Evolutionary conservation across 2,113 vertebrate species (phyloP).

Genomic region (Chloebia gouldiae): DNA sequence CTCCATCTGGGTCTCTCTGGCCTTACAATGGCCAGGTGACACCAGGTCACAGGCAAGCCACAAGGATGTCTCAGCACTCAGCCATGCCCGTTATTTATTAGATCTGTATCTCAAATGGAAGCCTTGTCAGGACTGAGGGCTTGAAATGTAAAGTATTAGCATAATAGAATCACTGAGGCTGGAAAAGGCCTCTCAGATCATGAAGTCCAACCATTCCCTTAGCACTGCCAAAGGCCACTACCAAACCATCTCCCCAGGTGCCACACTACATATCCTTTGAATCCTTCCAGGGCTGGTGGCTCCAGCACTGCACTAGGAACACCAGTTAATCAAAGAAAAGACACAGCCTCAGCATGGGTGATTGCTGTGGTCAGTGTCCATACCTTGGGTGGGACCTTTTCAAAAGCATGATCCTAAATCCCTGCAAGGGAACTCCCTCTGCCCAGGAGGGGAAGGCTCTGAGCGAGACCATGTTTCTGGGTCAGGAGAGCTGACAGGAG

Average conservation of each 20-base stretch:
- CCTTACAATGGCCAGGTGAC: not conserved
- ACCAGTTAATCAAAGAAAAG: not conserved
- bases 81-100: not conserved
- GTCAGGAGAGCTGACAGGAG: not conserved
- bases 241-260: not conserved
- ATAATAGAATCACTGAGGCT: not conserved
- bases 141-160: fast-evolving
- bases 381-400: not conserved
- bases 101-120: not conserved
- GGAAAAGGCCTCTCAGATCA: not conserved
- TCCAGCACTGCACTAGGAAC: not conserved
- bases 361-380: not conserved
- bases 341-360: fast-evolving
- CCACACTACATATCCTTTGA: not conserved
- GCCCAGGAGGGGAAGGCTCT: not conserved
- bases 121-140: not conserved
- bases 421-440: fast-evolving
- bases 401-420: not conserved
- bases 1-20: not conserved
- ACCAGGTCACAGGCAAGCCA: not conserved
- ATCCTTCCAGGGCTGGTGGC: not conserved
- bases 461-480: not conserved
- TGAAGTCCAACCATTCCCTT: not conserved
- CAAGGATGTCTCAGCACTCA: not conserved
- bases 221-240: not conserved